These are phyloP conservation scores for Neolamprologus tretocephalus DNA, from an alignment of 2,113 vertebrate genomes.

Conservation along the genomic window DNA sequence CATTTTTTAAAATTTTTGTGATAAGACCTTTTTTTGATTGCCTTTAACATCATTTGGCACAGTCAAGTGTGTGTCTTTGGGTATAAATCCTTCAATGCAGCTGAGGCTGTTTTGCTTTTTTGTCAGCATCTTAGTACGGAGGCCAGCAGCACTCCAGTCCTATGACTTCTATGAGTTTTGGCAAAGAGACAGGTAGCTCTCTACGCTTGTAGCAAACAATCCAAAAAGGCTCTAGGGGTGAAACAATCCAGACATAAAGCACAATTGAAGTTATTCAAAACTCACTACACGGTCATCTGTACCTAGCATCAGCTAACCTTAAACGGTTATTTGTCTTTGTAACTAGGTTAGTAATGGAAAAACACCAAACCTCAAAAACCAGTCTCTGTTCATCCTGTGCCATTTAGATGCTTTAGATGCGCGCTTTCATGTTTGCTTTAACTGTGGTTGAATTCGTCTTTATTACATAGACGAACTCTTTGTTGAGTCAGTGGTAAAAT, in stretches of 20 bases:
- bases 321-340: neutral
- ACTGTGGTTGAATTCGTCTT: neutral
- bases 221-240: neutral
- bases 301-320: neutral
- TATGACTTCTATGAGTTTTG: neutral
- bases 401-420: neutral
- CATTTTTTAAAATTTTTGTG: neutral
- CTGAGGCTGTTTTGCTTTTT: neutral
- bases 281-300: neutral
- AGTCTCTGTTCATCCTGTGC: neutral
- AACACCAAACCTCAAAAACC: neutral
- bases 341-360: neutral
- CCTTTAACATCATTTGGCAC: neutral
- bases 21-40: neutral
- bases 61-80: neutral
- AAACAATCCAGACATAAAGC: neutral
- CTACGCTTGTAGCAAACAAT: neutral
- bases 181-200: conserved; percentile 5
- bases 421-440: neutral
- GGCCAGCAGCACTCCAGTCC: conserved; percentile 13
- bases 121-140: neutral
- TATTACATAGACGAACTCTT: neutral
- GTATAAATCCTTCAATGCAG: neutral
- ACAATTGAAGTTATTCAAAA: neutral
- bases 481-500: neutral